phyloP scores from a whole-genome alignment of 2,888 invertebrate species.

The Elmis aenea region DNA sequence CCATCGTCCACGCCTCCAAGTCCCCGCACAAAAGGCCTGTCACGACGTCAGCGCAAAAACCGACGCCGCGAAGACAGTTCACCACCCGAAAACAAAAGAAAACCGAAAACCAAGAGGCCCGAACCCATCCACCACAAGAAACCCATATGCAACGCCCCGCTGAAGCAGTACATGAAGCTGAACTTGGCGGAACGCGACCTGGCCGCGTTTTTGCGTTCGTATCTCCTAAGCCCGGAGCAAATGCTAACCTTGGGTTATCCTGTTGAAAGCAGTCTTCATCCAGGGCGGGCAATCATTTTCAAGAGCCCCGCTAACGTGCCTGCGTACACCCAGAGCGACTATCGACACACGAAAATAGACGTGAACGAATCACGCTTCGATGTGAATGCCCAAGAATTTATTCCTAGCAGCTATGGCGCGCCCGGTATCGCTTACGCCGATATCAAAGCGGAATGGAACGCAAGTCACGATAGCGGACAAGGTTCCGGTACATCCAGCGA shows the following conservation, averaged over 20 bases:
- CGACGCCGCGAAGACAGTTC: conserved; percentile 36
- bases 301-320: conserved; percentile 39
- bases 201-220: conserved; percentile 54
- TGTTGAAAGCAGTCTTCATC: conserved; percentile 56
- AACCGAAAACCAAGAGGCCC: conserved; percentile 22
- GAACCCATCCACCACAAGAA: conserved; percentile 6
- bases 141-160: conserved; percentile 30
- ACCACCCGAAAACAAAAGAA: conserved; percentile 31
- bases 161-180: conserved; percentile 44
- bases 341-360: conserved; percentile 10
- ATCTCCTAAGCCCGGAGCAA: conserved; percentile 58
- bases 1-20: conserved; percentile 48
- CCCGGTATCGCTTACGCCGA: conserved; percentile 40
- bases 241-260: conserved; percentile 69
- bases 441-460: conserved; percentile 21
- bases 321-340: conserved; percentile 10
- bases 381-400: conserved; percentile 64
- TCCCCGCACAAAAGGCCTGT: conserved; percentile 49
- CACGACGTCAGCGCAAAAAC: conserved; percentile 53
- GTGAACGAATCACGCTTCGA: conserved; percentile 46
- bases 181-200: conserved; percentile 53
- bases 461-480: conserved; percentile 21
- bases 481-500: conserved; percentile 51
- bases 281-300: conserved; percentile 60
- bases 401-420: too few relatives aligned